Percentiles rank a stretch among this genome's conserved stretches.
phyloP scores from a whole-genome alignment of 2,113 vertebrate genomes.

The Oenanthe oenanthe region DNA sequence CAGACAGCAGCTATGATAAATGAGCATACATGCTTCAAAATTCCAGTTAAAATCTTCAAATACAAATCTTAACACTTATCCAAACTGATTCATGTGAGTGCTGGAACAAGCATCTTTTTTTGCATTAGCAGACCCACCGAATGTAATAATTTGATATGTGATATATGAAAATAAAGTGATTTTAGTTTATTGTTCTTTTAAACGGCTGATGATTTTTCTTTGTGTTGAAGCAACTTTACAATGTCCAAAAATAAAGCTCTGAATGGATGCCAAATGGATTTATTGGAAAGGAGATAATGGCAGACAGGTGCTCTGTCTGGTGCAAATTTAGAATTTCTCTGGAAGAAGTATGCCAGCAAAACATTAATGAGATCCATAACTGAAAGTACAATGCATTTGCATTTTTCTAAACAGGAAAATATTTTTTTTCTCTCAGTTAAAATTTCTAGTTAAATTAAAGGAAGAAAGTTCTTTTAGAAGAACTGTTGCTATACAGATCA shows the following conservation, averaged over 20 bases:
- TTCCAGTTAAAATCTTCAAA: slow-evolving; percentile 12
- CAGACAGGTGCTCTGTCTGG: not conserved
- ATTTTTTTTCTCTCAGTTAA: not conserved
- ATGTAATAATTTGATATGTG: not conserved
- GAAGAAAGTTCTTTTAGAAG: not conserved
- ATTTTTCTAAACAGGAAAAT: not conserved
- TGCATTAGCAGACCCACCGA: not conserved
- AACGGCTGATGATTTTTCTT: not conserved
- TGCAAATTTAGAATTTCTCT: not conserved
- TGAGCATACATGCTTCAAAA: not conserved
- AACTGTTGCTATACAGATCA: not conserved
- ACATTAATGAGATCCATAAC: not conserved
- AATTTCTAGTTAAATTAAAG: not conserved
- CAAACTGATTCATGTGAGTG: not conserved
- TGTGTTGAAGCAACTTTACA: not conserved
- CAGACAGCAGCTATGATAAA: slow-evolving; percentile 35
- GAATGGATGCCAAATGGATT: not conserved
- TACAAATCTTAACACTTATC: not conserved
- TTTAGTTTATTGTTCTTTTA: not conserved
- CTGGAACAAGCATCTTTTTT: not conserved
- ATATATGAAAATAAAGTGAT: not conserved
- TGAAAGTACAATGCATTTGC: not conserved
- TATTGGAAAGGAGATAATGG: not conserved
- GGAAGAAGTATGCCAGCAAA: not conserved
- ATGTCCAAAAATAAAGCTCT: not conserved